These are phyloP conservation scores for Ochotona curzoniae DNA, from an alignment of 2,113 vertebrate species.

Conservation along the genomic window DNA sequence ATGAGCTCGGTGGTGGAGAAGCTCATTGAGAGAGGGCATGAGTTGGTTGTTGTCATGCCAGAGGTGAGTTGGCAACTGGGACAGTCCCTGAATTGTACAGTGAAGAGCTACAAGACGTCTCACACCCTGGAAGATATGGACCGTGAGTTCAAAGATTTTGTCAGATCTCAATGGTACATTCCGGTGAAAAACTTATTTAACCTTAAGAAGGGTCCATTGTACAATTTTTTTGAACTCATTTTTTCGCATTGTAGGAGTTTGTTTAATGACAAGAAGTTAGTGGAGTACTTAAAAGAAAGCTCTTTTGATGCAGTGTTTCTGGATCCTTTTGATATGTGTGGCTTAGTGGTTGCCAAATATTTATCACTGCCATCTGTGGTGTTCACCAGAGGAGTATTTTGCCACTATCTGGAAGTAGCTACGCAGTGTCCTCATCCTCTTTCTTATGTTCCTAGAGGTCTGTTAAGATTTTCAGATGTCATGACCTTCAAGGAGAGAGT, in stretches of 20 bases:
- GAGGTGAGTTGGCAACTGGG: conserved; percentile 84
- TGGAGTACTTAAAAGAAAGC: conserved; percentile 73
- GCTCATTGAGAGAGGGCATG: conserved; percentile 86
- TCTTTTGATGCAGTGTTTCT: conserved; percentile 79
- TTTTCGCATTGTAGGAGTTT: conserved; percentile 69
- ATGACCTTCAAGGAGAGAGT: conserved; percentile 76
- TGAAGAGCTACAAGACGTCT: conserved; percentile 82
- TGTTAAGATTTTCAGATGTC: conserved; percentile 31
- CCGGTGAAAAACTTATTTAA: rapidly evolving
- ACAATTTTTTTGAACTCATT: rapidly evolving
- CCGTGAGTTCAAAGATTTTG: rapidly evolving
- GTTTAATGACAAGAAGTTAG: conserved; percentile 60
- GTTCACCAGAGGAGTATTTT: conserved; percentile 71
- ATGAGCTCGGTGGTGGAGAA: conserved; percentile 88
- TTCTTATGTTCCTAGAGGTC: conserved; percentile 67
- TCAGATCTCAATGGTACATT: not conserved
- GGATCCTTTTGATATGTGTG: conserved; percentile 70
- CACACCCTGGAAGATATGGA: conserved; percentile 80
- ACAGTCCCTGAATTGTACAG: conserved; percentile 54
- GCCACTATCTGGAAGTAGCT: conserved; percentile 58
- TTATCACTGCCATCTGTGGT: conserved; percentile 71
- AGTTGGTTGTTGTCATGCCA: conserved; percentile 87
- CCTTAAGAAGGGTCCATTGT: rapidly evolving
- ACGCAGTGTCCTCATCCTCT: conserved; percentile 28
- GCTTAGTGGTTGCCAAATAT: conserved; percentile 70